phyloP scores from a whole-genome alignment of 1,140 invertebrate species.

The Sipha flava region DNA sequence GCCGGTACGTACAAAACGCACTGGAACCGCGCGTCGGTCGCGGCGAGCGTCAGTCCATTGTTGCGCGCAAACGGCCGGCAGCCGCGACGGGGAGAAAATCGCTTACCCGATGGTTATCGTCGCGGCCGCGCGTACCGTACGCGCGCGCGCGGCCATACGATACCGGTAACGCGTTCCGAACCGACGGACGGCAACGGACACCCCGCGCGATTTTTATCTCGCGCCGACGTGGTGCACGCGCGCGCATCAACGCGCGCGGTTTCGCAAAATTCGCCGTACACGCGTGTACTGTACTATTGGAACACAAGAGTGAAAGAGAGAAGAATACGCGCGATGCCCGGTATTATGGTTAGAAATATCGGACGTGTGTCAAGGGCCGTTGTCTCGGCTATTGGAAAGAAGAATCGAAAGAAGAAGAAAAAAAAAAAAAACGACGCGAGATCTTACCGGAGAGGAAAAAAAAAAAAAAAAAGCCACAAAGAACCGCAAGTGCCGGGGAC shows the following conservation, averaged over 20 bases:
- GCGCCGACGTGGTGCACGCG: not conserved
- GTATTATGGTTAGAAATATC: no score
- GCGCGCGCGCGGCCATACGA: no score
- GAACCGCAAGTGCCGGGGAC: not conserved
- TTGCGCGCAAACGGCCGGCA: no score
- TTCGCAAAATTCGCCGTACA: conserved; percentile 7
- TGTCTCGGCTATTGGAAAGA: not conserved
- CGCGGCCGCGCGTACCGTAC: no score
- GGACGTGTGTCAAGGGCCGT: not conserved
- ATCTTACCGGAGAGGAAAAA: not conserved
- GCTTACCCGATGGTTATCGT: no score
- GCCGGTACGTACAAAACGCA: no score
- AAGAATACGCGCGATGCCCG: no score
- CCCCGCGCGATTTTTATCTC: conserved; percentile 2
- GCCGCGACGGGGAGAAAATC: no score
- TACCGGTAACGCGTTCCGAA: no score
- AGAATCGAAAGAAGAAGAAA: not conserved
- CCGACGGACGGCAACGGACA: not conserved
- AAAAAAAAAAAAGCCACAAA: not conserved
- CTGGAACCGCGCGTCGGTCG: no score
- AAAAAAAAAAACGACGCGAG: not conserved
- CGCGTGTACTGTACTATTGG: not conserved
- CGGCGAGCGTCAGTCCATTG: no score
- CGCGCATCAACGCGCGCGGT: not conserved
- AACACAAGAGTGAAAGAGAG: not conserved